Percentiles rank a stretch among this genome's conserved stretches.
These are phyloP conservation scores for Cryptocephalus moraei DNA, from an alignment of 2,888 invertebrate genomes.

Conservation along the genomic window DNA sequence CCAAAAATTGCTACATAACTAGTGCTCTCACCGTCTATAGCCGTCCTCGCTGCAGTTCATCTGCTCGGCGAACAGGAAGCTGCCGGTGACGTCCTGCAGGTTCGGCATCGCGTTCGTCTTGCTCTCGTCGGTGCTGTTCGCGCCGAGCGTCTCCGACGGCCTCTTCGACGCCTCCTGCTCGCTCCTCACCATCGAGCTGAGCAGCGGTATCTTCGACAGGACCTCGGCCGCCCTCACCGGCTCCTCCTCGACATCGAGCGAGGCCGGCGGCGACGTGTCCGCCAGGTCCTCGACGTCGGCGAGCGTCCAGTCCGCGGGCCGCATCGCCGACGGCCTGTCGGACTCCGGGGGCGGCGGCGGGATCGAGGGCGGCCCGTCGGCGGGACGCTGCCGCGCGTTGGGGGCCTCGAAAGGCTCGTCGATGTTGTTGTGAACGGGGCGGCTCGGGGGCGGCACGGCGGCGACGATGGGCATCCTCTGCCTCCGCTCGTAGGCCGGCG, in stretches of 20 bases:
- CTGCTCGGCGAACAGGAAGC: slow-evolving; percentile 31
- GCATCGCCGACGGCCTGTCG: slow-evolving; percentile 5
- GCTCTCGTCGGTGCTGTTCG: slow-evolving; percentile 18
- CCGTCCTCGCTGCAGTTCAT: slow-evolving; percentile 17
- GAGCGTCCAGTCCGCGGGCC: slow-evolving; percentile 12
- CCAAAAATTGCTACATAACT: too few relatives aligned
- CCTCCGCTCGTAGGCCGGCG: not conserved
- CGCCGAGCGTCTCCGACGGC: slow-evolving; percentile 7
- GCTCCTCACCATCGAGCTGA: slow-evolving; percentile 14
- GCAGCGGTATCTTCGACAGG: slow-evolving; percentile 13
- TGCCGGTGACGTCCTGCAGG: slow-evolving; percentile 21
- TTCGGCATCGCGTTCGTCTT: slow-evolving; percentile 16
- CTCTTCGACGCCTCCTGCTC: slow-evolving; percentile 9
- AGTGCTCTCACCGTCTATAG: too few relatives aligned
- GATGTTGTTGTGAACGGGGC: too few relatives aligned
- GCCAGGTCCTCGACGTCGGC: slow-evolving; percentile 9
- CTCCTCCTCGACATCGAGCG: slow-evolving; percentile 6
- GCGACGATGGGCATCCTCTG: slow-evolving; percentile 1
- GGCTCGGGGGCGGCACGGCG: slow-evolving; percentile 1
- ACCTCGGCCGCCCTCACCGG: slow-evolving; percentile 4
- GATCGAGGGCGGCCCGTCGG: slow-evolving; percentile 3
- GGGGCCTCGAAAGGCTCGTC: too few relatives aligned
- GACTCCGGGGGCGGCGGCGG: not conserved
- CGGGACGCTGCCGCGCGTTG: slow-evolving; percentile 10
- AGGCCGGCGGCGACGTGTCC: slow-evolving; percentile 14